Evolutionary conservation across 2,888 invertebrate species (phyloP).

Genomic region (Corythucha ciliata): DNA sequence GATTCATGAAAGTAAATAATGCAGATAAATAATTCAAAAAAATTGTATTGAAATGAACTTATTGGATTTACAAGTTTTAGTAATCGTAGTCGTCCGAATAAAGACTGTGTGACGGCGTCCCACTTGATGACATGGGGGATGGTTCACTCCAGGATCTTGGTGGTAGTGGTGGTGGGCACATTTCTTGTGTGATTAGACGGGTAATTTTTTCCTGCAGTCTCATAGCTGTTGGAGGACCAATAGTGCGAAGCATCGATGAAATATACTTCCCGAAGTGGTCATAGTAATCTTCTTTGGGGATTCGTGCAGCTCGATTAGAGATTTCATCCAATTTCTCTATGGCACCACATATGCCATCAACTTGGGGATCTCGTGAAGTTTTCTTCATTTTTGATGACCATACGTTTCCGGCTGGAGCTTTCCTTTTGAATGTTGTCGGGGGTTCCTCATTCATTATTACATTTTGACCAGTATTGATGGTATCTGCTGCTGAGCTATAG

Average conservation of each 20-base stretch:
- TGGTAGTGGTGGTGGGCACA: slow-evolving; percentile 24
- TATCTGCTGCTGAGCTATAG: too few species aligned
- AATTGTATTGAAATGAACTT: too few species aligned
- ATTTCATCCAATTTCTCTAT: slow-evolving; percentile 17
- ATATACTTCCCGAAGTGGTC: slow-evolving; percentile 24
- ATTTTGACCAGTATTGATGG: too few species aligned
- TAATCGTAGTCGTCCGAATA: too few species aligned
- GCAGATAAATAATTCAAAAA: too few species aligned
- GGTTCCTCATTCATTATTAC: too few species aligned
- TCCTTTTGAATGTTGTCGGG: slow-evolving; percentile 8
- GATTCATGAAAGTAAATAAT: slow-evolving; percentile 21
- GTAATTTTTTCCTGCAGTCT: slow-evolving; percentile 23
- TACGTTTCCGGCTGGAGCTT: slow-evolving; percentile 1
- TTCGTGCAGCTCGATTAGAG: slow-evolving; percentile 16
- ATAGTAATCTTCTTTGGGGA: slow-evolving; percentile 19
- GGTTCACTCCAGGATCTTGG: too few species aligned
- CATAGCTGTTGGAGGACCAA: slow-evolving; percentile 23
- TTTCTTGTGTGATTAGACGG: slow-evolving; percentile 14
- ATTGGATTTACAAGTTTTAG: too few species aligned
- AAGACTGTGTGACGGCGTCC: too few species aligned
- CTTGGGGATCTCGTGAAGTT: slow-evolving; percentile 15
- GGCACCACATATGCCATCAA: slow-evolving; percentile 12
- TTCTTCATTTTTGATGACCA: slow-evolving; percentile 4
- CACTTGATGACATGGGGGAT: too few species aligned
- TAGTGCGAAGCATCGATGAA: slow-evolving; percentile 18